Conservation (phyloP, 1,140 invertebrate genomes). For the Spodoptera frugiperda region DNA sequence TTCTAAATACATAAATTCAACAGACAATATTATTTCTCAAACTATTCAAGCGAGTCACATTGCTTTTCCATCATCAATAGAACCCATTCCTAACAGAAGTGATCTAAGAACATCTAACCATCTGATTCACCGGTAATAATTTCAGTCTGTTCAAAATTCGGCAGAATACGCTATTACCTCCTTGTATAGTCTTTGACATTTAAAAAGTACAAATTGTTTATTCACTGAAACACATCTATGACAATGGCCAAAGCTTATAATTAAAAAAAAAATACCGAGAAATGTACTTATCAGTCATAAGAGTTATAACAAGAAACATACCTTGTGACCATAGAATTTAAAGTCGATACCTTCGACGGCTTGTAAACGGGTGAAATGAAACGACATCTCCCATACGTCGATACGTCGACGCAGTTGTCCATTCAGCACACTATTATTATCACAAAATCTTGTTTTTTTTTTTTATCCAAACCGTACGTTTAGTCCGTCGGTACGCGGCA, state of each 20-base stretch:
- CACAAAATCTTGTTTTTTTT: slow-evolving; percentile 56
- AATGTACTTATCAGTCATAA: slow-evolving; percentile 75
- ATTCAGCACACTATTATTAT: slow-evolving; percentile 66
- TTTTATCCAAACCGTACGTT: slow-evolving; percentile 53
- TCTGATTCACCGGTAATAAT: slow-evolving; percentile 46
- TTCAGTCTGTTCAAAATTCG: slow-evolving; percentile 48
- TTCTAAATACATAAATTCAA: slow-evolving; percentile 47
- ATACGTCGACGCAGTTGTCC: slow-evolving; percentile 46
- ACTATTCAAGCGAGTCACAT: slow-evolving; percentile 41
- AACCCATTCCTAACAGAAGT: slow-evolving; percentile 35
- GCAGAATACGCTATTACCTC: slow-evolving; percentile 38
- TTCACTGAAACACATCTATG: slow-evolving; percentile 46
- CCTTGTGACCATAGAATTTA: slow-evolving; percentile 65
- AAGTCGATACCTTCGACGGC: slow-evolving; percentile 45
- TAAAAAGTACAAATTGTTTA: slow-evolving; percentile 46
- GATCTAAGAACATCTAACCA: slow-evolving; percentile 33
- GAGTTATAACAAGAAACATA: slow-evolving; percentile 66
- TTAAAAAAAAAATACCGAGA: slow-evolving; percentile 49
- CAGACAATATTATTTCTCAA: slow-evolving; percentile 43
- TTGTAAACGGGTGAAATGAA: slow-evolving; percentile 46
- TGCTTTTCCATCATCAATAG: slow-evolving; percentile 22
- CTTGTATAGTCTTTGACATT: slow-evolving; percentile 39
- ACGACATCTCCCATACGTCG: slow-evolving; percentile 51
- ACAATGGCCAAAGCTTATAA: slow-evolving; percentile 47
- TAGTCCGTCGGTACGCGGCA: slow-evolving; percentile 56